Evolutionary conservation across 2,888 invertebrate genomes (phyloP).

Genomic region (Serripes groenlandicus): DNA sequence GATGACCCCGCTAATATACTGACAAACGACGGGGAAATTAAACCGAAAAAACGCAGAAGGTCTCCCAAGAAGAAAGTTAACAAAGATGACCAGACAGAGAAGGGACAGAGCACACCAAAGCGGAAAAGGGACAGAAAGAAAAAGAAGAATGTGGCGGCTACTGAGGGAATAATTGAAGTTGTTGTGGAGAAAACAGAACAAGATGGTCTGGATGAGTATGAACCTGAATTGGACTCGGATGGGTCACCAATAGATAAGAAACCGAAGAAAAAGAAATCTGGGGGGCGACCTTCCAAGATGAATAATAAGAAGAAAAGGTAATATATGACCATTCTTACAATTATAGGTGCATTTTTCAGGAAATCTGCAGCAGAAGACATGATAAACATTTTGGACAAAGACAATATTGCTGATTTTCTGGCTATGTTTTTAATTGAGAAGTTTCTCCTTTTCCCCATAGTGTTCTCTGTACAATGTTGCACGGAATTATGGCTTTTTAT

Average conservation of each 20-base stretch:
- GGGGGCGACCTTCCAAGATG: background rate
- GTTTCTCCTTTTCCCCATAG: no score
- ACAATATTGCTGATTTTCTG: no score
- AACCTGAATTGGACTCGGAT: background rate
- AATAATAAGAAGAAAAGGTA: conserved; percentile 21
- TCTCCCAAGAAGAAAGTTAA: conserved; percentile 65
- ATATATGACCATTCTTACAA: background rate
- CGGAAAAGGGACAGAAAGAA: conserved; percentile 69
- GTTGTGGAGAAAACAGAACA: conserved; percentile 64
- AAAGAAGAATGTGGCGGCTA: conserved; percentile 32
- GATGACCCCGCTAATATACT: conserved; percentile 19
- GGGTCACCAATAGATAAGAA: background rate
- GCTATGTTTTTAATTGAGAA: no score
- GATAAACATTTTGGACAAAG: no score
- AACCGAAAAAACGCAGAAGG: conserved; percentile 63
- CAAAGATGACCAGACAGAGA: conserved; percentile 54
- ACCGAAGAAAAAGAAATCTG: conserved; percentile 16
- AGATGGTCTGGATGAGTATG: conserved; percentile 7
- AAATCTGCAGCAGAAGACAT: no score
- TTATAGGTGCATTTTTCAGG: no score
- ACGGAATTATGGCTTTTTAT: no score
- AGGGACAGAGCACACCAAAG: conserved; percentile 62
- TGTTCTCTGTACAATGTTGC: no score
- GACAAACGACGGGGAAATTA: conserved; percentile 44
- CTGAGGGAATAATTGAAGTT: background rate